Conservation (phyloP, 2,888 invertebrate species). For the Carcina quercana region DNA sequence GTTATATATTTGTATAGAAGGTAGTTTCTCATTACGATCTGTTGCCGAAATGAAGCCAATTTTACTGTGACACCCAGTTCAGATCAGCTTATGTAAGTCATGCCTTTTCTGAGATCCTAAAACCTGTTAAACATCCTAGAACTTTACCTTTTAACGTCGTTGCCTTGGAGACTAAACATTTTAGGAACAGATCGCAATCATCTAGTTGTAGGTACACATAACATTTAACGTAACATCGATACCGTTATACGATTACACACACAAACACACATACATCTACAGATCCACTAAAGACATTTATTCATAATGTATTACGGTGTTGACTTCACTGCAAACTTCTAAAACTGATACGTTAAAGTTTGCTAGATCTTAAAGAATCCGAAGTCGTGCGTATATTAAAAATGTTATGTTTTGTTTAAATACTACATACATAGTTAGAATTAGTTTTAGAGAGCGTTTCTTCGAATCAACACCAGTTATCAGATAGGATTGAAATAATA, state of each 20-base stretch:
- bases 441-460: too few relatives aligned
- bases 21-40: conserved; percentile 63
- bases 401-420: too few relatives aligned
- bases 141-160: conserved; percentile 5
- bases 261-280: conserved; percentile 18
- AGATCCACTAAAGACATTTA: conserved; percentile 5
- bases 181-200: conserved; percentile 72
- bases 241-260: too few relatives aligned
- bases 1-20: conserved; percentile 25
- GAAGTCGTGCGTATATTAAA: too few relatives aligned
- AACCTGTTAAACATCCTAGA: neutral
- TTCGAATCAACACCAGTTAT: too few relatives aligned
- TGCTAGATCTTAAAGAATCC: too few relatives aligned
- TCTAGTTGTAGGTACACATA: conserved; percentile 38
- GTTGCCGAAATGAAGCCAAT: conserved; percentile 74
- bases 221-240: too few relatives aligned
- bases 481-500: too few relatives aligned
- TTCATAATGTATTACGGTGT: too few relatives aligned
- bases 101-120: conserved; percentile 5
- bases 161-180: conserved; percentile 50
- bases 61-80: conserved; percentile 67
- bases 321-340: too few relatives aligned
- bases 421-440: too few relatives aligned
- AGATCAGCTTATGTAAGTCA: conserved; percentile 47
- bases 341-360: too few relatives aligned